Evolutionary conservation across 2,797 vertebrate species (phyloP), one percentile per base, ranked within the genome.

Genomic region (Dicrostonyx torquatus): DNA sequence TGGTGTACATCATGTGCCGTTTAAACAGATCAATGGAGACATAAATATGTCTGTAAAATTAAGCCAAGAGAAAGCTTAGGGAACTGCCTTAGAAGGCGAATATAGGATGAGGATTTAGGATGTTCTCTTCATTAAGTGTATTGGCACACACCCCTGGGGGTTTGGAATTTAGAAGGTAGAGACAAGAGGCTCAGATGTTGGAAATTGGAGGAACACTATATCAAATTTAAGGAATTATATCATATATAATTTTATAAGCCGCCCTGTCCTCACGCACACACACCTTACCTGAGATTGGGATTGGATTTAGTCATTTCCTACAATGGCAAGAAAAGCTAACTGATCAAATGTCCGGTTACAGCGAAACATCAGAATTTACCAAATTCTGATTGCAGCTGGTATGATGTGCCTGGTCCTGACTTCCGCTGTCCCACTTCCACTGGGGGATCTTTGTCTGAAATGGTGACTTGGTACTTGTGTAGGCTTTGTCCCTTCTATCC

Each of bases 281-380:
- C 20, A 24, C 60, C 73, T 91, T 86, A 79, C 85, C 2, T 0
- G 14, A 68, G 34, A 24, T 87, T 97, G 95, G 73, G 45, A 94
- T 96, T 95, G 86, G 31, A 18, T 96, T 94, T 95, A 95, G 97
- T 98, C 98, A 97, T 97, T 98, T 98, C 98, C 98, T 98, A 97
- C 98, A 98, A 98, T 98, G 98, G 98, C 99, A 99, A 99, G 99
- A 98, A 99, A 99, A 99, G 99, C 99, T 99, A 99, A 53, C 18
- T 2, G 62, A 60, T 73, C 50, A 75, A 15, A 43, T 75, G 26
- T 24, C 53, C 40, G 60, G 29, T 45, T 34, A 99, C 99, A 98
- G 98, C 98, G 99, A 98, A 99, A 99, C 99, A 99, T 99, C 99
- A 99, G 99, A 99, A 99, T 98, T 98, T 98, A 98, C 97, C 98